Base-by-base conservation (phyloP, 2,113 vertebrate genomes). In the Columba livia region DNA sequence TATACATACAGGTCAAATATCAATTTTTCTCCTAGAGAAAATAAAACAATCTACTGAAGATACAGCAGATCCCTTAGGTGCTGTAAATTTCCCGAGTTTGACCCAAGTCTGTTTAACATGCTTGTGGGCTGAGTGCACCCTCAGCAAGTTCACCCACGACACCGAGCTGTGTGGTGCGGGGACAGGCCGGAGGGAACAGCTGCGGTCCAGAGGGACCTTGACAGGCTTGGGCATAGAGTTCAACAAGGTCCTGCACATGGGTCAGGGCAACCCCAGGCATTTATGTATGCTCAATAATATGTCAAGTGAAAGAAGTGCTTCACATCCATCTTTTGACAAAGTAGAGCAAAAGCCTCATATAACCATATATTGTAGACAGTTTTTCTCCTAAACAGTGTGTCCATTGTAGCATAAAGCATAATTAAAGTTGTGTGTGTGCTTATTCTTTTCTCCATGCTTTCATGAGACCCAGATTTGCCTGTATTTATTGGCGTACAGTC, bases 341-440 rank as follows among this genome's bases (percentile, higher is more conserved):
- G 18, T 16, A 61, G 88, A 78, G 9, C 23, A 42, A 31, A 91
- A 51, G 1, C 0, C 11, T 12, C 13, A 24, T 9, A 38, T 1
- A 15, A 34, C 26, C 12, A 50, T 47, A 15, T 24, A 15, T 13
- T 25, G 20, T 5, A 26, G 1, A 0, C 13, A 50, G 6, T 8
- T 75, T 70, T 90, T 65, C n/a, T 82, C 24, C 28, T 24, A 44
- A 48, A 64, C 42, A 44, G 2, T n/a, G 12, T 20, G 20, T 53
- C 7, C 12, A 7, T 31, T 69, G 4, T 28, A 69, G n/a, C 28
- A 31, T 67, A 36, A 82, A 50, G 10, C 26, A n/a, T 12, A 32
- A 24, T 54, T 85, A 36, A 51, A 85, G 51, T 32, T 47, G 7
- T 26, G 14, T 21, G 13, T 0, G 0, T 28, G 11, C 19, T 53